A percentile compares a stretch with the other conserved stretches of the same genome.
phyloP scores from a whole-genome alignment of 2,888 invertebrate genomes.

The Caenorhabditis afra region DNA sequence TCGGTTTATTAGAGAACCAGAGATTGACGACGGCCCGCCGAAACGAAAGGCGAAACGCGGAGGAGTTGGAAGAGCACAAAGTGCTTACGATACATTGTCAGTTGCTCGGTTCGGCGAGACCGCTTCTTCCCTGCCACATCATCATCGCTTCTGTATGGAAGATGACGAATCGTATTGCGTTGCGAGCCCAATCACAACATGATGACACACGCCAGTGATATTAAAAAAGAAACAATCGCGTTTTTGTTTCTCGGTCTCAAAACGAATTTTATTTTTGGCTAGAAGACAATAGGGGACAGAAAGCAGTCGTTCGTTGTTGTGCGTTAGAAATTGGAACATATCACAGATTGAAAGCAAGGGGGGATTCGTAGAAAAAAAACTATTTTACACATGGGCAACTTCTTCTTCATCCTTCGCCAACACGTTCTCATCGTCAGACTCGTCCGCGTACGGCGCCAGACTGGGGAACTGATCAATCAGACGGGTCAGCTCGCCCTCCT shows the following conservation, averaged over 20 bases:
- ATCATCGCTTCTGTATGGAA: conserved; percentile 6
- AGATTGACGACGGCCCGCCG: conserved; percentile 31
- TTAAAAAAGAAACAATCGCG: conserved; percentile 5
- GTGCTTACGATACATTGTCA: conserved; percentile 29
- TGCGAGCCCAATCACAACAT: conserved; percentile 18
- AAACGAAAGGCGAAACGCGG: conserved; percentile 24
- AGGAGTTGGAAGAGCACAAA: conserved; percentile 32
- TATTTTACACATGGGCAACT: conserved; percentile 71
- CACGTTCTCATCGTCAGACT: conserved; percentile 61
- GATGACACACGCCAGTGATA: conserved; percentile 22
- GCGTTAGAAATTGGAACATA: not conserved
- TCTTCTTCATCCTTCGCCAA: conserved; percentile 70
- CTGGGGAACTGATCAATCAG: conserved; percentile 70
- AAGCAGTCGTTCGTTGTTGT: conserved; percentile 2
- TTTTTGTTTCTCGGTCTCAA: conserved; percentile 13
- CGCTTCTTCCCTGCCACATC: conserved; percentile 20
- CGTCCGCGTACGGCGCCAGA: conserved; percentile 66
- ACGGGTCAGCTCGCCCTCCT: conserved; percentile 62
- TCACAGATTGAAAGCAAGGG: conserved; percentile 16
- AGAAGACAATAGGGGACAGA: conserved; percentile 13
- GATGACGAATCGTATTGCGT: conserved; percentile 17
- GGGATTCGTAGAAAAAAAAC: not conserved
- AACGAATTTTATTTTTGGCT: conserved; percentile 16
- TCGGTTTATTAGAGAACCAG: conserved; percentile 51
- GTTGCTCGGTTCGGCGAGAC: conserved; percentile 35